Evolutionary conservation across 2,797 vertebrate genomes (phyloP), one percentile per base, ranked within the genome.

Genomic region (Schizopygopsis pylzovi): DNA sequence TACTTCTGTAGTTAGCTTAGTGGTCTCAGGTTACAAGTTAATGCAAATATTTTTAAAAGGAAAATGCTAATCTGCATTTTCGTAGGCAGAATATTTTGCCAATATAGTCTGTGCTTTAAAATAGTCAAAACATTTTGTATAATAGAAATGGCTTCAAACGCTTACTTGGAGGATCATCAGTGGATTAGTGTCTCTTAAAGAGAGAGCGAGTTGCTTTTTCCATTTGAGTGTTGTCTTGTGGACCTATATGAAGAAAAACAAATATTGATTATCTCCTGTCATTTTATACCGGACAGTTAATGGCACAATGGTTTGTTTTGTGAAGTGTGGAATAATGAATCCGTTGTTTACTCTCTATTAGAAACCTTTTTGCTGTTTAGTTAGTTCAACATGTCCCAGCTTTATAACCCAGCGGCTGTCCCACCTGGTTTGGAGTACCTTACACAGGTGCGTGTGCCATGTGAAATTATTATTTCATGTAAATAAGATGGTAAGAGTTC

Each of bases 371-470:
- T 15, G 4, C 47, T 13, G 5, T 25, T 75, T 56, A 37, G 22
- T 75, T 56, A 37, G 22, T 11, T 71, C 12, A 71, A 28, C 63
- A 84, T 84, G 83, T 22, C 73, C 9, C 52, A 43, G 28, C 15
- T 20, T 37, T 43, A 52, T 25, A 33, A 2, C 33, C 59, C 81
- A 54, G 71, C 20, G 1, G 87, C 45, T 5, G 87, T 84, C 0
- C 87, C 88, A 9, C 83, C 80, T 68, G 89, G 88, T n/a, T 72
- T 90, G 63, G 83, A 90, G 16, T 89, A 90, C 37, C 83, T 90
- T 16, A 70, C 87, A 73, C 87, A 85, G 86, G 89, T 90, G 16
- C 73, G 72, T 2, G 12, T 33, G 10, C n/a, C 16, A 79, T 52
- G 16, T 49, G 13, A 33, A 67, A 37, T 67, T 20, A 52, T n/a